These are phyloP conservation scores for Calidris pugnax DNA, from an alignment of 2,113 vertebrate genomes.

Conservation along the genomic window DNA sequence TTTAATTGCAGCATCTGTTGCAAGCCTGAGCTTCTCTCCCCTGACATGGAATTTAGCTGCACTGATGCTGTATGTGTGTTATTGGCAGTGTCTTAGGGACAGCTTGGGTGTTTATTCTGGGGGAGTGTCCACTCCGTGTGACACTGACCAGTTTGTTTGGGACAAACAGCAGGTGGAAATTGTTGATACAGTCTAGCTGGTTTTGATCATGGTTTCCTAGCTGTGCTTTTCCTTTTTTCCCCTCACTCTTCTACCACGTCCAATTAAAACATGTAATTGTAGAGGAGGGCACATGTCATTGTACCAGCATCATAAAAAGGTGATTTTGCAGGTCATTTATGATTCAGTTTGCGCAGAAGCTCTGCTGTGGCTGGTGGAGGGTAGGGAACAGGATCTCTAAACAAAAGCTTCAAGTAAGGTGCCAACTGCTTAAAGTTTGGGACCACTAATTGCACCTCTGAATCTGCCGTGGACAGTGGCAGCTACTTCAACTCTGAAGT, in stretches of 20 bases:
- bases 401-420: background rate
- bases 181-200: background rate
- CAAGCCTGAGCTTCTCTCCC: background rate
- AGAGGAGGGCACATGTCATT: background rate
- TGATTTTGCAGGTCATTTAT: background rate
- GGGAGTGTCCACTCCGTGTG: background rate
- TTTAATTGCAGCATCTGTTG: conserved; percentile 47
- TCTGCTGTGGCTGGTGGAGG: background rate
- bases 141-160: background rate
- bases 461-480: background rate
- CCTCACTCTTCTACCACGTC: background rate
- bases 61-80: background rate
- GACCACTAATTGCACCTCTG: background rate
- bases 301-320: background rate
- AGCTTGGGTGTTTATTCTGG: background rate
- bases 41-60: background rate
- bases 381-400: background rate
- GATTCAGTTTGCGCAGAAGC: background rate
- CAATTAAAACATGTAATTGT: background rate
- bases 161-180: background rate
- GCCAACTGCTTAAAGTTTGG: background rate
- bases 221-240: background rate
- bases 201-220: background rate
- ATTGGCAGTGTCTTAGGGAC: background rate
- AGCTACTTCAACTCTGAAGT: background rate